Evolutionary conservation across 2,888 invertebrate genomes (phyloP).

Genomic region (Tinea trinotella): DNA sequence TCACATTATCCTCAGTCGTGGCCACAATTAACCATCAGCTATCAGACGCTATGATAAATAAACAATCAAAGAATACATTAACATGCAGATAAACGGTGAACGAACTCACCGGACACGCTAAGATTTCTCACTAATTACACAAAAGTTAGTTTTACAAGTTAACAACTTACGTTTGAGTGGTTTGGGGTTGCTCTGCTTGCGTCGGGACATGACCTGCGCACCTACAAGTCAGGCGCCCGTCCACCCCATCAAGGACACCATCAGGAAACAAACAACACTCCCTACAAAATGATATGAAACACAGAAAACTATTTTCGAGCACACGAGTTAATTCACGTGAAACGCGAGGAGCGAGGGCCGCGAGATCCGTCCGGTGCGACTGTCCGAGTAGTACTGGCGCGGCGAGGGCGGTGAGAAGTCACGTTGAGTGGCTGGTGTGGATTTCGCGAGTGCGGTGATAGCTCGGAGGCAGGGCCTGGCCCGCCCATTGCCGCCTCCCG

Average conservation of each 20-base stretch:
- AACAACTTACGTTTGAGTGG: conserved; percentile 91
- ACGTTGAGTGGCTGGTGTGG: background rate
- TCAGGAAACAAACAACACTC: background rate
- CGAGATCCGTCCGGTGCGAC: background rate
- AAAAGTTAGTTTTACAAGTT: background rate
- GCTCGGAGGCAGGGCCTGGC: conserved; percentile 19
- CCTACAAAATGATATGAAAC: background rate
- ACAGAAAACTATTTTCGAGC: conserved; percentile 7
- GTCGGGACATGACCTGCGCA: conserved; percentile 84
- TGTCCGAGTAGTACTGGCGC: background rate
- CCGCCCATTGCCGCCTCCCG: conserved; percentile 26
- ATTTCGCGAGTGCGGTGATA: background rate
- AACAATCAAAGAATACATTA: conserved; percentile 66
- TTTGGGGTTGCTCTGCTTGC: conserved; percentile 97
- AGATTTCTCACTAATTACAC: conserved; percentile 29
- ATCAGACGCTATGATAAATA: conserved; percentile 42
- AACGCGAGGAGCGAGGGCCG: background rate
- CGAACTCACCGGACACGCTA: conserved; percentile 54
- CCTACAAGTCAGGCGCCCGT: conserved; percentile 74
- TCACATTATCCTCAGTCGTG: conserved; percentile 8
- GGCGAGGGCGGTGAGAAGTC: conserved; percentile 2
- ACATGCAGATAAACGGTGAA: conserved; percentile 52
- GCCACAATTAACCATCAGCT: conserved; percentile 22
- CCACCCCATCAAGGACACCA: background rate
- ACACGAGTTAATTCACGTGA: conserved; percentile 2